Percentiles rank a stretch among this genome's conserved stretches.
These are phyloP conservation scores for Sceloporus undulatus DNA, from an alignment of 2,113 vertebrate species.

Conservation along the genomic window DNA sequence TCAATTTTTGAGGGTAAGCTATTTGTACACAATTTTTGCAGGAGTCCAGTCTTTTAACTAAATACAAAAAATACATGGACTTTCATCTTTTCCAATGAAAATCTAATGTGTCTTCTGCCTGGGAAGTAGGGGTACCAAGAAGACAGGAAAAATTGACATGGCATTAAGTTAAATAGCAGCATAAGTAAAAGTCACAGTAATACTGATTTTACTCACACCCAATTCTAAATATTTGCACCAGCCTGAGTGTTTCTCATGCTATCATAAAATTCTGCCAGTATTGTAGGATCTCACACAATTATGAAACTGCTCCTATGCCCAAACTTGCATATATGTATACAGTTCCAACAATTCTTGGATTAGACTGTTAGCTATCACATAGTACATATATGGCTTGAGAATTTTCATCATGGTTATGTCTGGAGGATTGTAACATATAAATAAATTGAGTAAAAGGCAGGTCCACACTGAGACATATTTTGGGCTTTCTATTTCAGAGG, in stretches of 20 bases:
- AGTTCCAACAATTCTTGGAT: conserved; percentile 10
- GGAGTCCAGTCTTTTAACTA: conserved; percentile 43
- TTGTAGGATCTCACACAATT: not conserved
- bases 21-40: conserved; percentile 50
- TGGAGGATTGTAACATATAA: conserved; percentile 34
- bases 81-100: conserved; percentile 26
- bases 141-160: conserved; percentile 29
- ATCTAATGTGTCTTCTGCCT: not conserved
- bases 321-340: not conserved
- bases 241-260: conserved; percentile 19
- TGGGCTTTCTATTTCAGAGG: conserved; percentile 78
- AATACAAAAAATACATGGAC: conserved; percentile 44
- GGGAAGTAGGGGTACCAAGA: conserved; percentile 38
- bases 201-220: conserved; percentile 30
- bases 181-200: conserved; percentile 28
- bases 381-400: conserved; percentile 24
- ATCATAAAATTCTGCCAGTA: conserved; percentile 25
- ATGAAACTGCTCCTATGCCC: not conserved
- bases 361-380: conserved; percentile 29
- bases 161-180: conserved; percentile 35
- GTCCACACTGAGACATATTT: conserved; percentile 41
- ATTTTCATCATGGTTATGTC: conserved; percentile 18
- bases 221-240: conserved; percentile 7
- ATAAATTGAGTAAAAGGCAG: conserved; percentile 48
- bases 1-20: conserved; percentile 29